phyloP scores from a whole-genome alignment of 2,888 invertebrate genomes.

The Phalera bucephala region DNA sequence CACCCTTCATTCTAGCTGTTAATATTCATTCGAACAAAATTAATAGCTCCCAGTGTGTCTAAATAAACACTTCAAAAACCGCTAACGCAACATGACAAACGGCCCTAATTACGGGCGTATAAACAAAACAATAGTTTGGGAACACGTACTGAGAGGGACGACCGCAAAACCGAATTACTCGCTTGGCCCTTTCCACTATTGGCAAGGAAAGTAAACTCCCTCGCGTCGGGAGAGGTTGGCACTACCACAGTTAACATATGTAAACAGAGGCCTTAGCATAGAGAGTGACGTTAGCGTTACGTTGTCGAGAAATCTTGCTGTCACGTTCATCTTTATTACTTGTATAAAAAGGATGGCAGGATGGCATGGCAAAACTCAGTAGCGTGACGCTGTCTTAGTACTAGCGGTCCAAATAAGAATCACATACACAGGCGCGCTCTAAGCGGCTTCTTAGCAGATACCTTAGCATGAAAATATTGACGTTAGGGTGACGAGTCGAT shows the following conservation, averaged over 20 bases:
- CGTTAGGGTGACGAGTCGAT: too few species aligned
- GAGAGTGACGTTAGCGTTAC: too few species aligned
- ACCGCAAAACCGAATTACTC: constrained; percentile 64
- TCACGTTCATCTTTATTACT: too few species aligned
- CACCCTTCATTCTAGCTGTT: background rate
- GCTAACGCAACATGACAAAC: constrained; percentile 48
- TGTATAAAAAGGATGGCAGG: too few species aligned
- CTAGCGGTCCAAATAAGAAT: too few species aligned
- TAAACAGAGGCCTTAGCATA: too few species aligned
- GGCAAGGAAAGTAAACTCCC: constrained; percentile 51
- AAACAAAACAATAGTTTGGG: constrained; percentile 57
- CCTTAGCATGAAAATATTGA: too few species aligned
- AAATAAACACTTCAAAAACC: constrained; percentile 34
- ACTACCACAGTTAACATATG: constrained; percentile 19
- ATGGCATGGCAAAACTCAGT: too few species aligned
- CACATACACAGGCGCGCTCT: too few species aligned
- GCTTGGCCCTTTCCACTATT: constrained; percentile 48
- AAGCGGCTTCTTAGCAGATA: too few species aligned
- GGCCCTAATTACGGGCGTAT: constrained; percentile 51
- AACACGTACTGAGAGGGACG: constrained; percentile 42
- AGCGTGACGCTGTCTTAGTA: too few species aligned
- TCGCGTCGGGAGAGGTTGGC: constrained; percentile 21
- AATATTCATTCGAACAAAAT: constrained; percentile 2
- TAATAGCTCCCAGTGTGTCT: constrained; percentile 9
- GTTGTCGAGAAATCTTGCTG: too few species aligned